These are phyloP conservation scores for Numida meleagris DNA, from an alignment of 2,113 vertebrate species.

Conservation along the genomic window DNA sequence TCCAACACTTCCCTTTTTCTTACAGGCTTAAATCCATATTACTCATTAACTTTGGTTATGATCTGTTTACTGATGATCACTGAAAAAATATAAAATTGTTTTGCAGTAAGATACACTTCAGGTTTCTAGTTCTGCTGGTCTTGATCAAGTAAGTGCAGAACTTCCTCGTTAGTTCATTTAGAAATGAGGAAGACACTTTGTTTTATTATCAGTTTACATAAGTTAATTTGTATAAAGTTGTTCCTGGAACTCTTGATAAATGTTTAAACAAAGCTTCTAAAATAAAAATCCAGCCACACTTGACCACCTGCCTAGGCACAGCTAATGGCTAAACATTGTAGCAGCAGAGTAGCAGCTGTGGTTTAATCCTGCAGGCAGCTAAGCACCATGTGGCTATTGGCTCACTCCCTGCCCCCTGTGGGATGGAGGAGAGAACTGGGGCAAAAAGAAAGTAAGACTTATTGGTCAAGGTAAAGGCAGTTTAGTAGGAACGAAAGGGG, in stretches of 20 bases:
- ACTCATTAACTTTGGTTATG: not conserved
- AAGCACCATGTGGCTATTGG: not conserved
- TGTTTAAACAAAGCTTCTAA: not conserved
- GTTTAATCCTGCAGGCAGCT: not conserved
- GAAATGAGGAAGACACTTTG: not conserved
- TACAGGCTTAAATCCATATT: not conserved
- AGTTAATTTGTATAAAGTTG: not conserved
- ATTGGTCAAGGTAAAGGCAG: not conserved
- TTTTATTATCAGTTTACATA: not conserved
- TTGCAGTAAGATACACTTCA: not conserved
- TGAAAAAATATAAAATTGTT: not conserved
- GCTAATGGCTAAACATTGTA: not conserved
- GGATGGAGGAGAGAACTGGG: not conserved
- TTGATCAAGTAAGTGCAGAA: not conserved
- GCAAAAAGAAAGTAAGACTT: not conserved
- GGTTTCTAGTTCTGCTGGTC: not conserved
- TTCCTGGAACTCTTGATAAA: not conserved
- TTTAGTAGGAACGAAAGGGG: not conserved
- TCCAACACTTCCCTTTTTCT: not conserved
- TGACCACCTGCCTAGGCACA: not conserved
- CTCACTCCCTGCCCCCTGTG: not conserved
- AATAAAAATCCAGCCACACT: not conserved
- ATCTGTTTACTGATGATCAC: not conserved
- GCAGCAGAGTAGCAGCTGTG: too few species aligned
- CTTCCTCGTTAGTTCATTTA: not conserved